Base-by-base conservation (phyloP, 2,888 invertebrate genomes). In the Rhamnusium bicolor region DNA sequence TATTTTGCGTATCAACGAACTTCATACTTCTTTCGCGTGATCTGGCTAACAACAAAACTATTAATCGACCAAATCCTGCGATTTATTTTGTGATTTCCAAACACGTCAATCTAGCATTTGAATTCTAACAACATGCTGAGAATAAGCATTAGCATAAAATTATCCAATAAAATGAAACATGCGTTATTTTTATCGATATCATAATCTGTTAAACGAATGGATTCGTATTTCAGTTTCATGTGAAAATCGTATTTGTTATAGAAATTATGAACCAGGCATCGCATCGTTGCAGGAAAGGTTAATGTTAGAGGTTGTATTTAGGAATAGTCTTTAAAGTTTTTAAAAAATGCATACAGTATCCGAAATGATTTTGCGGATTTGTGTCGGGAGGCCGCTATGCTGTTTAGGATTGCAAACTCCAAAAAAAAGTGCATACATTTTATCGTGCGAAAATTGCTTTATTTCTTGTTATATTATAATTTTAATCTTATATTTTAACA, bases 101-200 rank as follows among this genome's bases (percentile, higher is more conserved):
- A 29, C 63, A 63, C 63, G 63, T 63, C 63, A 63, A 6, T 14
- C 4, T 3, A 19, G 8, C 10, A 63, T 63, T 63, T 63, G 63
- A 47, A 63, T 63, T 63, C 63, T 63, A 49, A 63, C 51, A 14
- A 49, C 51, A 21, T 49, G 8, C 21, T 24, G 21, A 24, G 49
- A 47, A 63, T 49, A 27, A 12, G 27, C 62, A 71, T 71, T 61
- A 67, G 24, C 71, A 71, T 71, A 54, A 67, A 60, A 61, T 71
- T 61, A 67, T 61, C 53, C 47, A 53, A 61, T 71, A 40, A 29
- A 53, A 67, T 54, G 47, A 71, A 71, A 67, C 71, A 71, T 61
- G 67, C 61, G 71, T 71, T 67, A 71, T 62, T 53, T 54, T 71
- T 67, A 71, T 71, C 71, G 29, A 27, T 16, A 51, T 18, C 21